phyloP scores from a whole-genome alignment of 1,140 invertebrate species.

The Parasteatoda tepidariorum region DNA sequence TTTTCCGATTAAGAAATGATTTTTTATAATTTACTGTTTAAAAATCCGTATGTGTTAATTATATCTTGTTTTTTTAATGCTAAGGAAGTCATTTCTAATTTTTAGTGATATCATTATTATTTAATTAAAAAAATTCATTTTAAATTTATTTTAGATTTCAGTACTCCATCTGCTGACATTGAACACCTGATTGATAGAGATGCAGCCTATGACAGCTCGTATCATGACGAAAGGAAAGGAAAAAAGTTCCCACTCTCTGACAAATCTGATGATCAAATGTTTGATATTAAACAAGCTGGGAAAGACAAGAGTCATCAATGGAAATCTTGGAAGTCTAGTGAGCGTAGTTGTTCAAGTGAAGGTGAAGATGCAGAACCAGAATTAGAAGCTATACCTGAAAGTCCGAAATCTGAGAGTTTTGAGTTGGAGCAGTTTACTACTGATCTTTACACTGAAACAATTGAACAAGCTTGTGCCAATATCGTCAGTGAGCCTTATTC shows the following conservation, averaged over 20 bases:
- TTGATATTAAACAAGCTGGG: slow-evolving; percentile 10
- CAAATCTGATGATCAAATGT: slow-evolving; percentile 15
- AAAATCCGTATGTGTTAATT: too few relatives aligned
- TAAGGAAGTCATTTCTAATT: too few relatives aligned
- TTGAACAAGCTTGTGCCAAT: slow-evolving; percentile 48
- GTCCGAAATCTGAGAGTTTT: slow-evolving; percentile 83
- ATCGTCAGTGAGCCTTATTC: slow-evolving; percentile 24
- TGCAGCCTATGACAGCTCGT: slow-evolving; percentile 14
- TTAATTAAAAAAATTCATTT: not conserved
- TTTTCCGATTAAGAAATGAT: too few relatives aligned
- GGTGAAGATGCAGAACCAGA: slow-evolving; percentile 87
- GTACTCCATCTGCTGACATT: slow-evolving; percentile 69
- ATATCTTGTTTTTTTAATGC: too few relatives aligned
- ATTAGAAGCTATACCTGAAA: slow-evolving; percentile 87
- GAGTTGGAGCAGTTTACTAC: slow-evolving; percentile 74
- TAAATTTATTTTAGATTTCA: slow-evolving; percentile 65
- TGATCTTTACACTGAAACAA: slow-evolving; percentile 21
- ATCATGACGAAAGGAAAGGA: slow-evolving; percentile 26
- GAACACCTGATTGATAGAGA: slow-evolving; percentile 67
- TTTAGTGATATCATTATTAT: too few relatives aligned
- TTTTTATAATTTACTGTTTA: too few relatives aligned
- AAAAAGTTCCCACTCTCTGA: slow-evolving; percentile 1
- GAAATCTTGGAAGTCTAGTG: slow-evolving; percentile 64
- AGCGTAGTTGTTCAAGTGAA: slow-evolving; percentile 69
- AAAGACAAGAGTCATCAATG: slow-evolving; percentile 48